Percentiles rank a stretch among this genome's conserved stretches.
These are phyloP conservation scores for Ophiodon elongatus DNA, from an alignment of 2,113 vertebrate genomes.

Conservation along the genomic window DNA sequence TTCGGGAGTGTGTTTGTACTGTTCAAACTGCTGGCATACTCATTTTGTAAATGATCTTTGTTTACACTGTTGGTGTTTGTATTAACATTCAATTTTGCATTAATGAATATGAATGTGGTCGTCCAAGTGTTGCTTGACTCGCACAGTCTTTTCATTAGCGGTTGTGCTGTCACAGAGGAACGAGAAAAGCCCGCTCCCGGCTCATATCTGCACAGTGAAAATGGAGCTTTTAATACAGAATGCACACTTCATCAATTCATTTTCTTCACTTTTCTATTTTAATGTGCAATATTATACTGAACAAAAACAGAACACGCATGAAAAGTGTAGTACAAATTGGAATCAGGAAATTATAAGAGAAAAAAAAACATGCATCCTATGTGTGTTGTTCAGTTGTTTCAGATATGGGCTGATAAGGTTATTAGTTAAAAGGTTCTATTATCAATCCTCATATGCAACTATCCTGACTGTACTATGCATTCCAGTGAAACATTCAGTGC, in stretches of 20 bases:
- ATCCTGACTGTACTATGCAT: neutral
- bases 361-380: neutral
- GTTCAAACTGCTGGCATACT: constrained; percentile 34
- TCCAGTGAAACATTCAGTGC: neutral
- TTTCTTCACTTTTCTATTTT: constrained; percentile 26
- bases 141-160: constrained; percentile 50
- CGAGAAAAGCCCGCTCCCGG: constrained; percentile 10
- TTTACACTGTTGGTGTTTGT: constrained; percentile 60
- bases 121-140: constrained; percentile 63
- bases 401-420: neutral
- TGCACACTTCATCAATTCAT: constrained; percentile 28
- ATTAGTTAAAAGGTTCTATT: neutral
- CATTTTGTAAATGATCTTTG: constrained; percentile 64
- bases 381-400: neutral
- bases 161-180: constrained; percentile 31
- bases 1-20: constrained; percentile 10
- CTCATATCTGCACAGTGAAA: constrained; percentile 32
- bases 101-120: constrained; percentile 73
- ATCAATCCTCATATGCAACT: neutral
- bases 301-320: neutral
- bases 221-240: constrained; percentile 34
- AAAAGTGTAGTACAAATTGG: neutral
- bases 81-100: constrained; percentile 61
- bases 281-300: constrained; percentile 23
- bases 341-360: neutral